Base-by-base conservation (phyloP, 35 echinoderm and acorn worm species). In the Amphiura filiformis region DNA sequence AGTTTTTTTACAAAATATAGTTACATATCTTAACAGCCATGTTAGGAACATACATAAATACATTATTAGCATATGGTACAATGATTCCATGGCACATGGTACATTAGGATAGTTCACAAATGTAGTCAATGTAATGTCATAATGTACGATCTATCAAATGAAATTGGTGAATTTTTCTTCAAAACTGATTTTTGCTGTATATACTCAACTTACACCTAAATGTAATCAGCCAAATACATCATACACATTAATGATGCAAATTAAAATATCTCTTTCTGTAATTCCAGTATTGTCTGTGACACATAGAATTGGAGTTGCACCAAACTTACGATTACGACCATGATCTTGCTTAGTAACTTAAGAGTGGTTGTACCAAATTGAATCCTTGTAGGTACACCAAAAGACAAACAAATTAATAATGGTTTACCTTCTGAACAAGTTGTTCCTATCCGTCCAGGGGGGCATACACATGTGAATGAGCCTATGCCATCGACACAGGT, bases 401-500 rank as follows among this genome's bases (percentile, higher is more conserved):
- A 47, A 47, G 41, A 47, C 41, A 9, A n/a, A n/a, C n/a, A 47
- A 47, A 77, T 39, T 56, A 31, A 15, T 49, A 23, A 47, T 14
- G 28, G 22, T 13, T 86, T 36, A 95, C 96, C 96, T 92, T 52
- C 36, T 31, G 87, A 89, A 39, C 96, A 98, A 18, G 90, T 92
- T 20, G 86, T 34, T 56, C 96, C 96, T 38, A 64, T 87, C 28
- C 93, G 77, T 31, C 96, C 92, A 35, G 87, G 87, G 26, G 96
- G 96, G 65, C 96, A 98, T 0, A 88, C 56, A 40, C 96, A 98
- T 26, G 78, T 85, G 56, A 34, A 94, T 39, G 96, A 94, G 38
- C 65, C 87, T 26, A 98, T 94, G 7, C 90, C 93, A 78, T 98
- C 96, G 0, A 98, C 78, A 56, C 96, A 98, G 39, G 96, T 98